phyloP scores from a whole-genome alignment of 1,140 invertebrate species.

The Sitophilus oryzae region DNA sequence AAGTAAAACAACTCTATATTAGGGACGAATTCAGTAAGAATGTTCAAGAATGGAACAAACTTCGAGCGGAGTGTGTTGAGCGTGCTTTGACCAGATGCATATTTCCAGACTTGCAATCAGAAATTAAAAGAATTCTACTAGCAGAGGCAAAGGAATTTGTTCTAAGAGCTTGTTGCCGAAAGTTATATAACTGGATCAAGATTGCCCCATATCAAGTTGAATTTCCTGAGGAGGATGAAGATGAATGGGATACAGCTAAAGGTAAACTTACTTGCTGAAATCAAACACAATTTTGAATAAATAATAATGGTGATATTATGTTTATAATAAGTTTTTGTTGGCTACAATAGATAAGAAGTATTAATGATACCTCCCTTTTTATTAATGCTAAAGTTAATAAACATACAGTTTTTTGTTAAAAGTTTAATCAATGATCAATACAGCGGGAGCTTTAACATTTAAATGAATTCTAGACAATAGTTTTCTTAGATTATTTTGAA shows the following conservation, averaged over 20 bases:
- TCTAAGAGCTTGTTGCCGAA: conserved; percentile 73
- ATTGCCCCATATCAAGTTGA: conserved; percentile 78
- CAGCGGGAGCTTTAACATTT: too few species aligned
- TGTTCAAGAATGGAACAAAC: conserved; percentile 93
- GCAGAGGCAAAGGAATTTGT: conserved; percentile 88
- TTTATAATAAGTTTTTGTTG: too few species aligned
- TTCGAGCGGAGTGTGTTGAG: conserved; percentile 82
- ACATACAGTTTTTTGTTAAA: too few species aligned
- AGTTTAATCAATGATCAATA: too few species aligned
- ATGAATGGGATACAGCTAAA: conserved; percentile 83
- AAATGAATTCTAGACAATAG: too few species aligned
- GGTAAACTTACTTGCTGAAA: too few species aligned
- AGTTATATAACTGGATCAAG: conserved; percentile 88
- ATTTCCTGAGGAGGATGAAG: conserved; percentile 79
- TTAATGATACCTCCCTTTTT: too few species aligned
- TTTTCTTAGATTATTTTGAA: too few species aligned
- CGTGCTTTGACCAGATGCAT: conserved; percentile 83
- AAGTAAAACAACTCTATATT: conserved; percentile 84
- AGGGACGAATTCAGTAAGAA: conserved; percentile 94
- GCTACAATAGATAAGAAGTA: too few species aligned
- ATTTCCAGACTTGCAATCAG: conserved; percentile 83
- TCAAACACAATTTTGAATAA: too few species aligned
- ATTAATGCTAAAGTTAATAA: too few species aligned
- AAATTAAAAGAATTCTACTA: conserved; percentile 74
- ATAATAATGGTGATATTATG: too few species aligned